Percentiles rank a stretch among this genome's conserved stretches.
These are phyloP conservation scores for Drosophila chauvacae DNA, from an alignment of 1,140 invertebrate genomes.

Conservation along the genomic window DNA sequence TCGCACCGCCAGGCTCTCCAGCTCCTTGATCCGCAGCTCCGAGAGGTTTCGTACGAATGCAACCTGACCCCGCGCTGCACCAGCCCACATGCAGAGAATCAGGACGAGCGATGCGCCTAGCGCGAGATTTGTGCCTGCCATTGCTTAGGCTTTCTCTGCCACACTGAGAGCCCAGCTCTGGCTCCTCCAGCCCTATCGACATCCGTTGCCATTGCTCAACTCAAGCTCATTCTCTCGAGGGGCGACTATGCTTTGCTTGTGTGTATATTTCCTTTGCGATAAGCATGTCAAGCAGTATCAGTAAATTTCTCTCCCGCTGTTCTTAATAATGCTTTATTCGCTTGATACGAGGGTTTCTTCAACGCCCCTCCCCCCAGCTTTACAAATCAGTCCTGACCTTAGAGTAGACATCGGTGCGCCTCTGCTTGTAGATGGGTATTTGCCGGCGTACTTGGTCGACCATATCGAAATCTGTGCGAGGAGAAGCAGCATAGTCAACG, in stretches of 20 bases:
- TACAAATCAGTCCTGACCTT: slow-evolving; percentile 29
- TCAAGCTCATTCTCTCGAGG: background rate
- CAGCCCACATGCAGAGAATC: slow-evolving; percentile 17
- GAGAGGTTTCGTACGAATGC: slow-evolving; percentile 62
- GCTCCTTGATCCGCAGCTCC: slow-evolving; percentile 68
- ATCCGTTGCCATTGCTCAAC: slow-evolving; percentile 17
- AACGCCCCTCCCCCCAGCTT: background rate
- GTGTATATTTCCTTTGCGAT: slow-evolving; percentile 36
- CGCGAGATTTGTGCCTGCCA: slow-evolving; percentile 13
- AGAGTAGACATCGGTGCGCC: slow-evolving; percentile 92
- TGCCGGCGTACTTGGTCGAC: slow-evolving; percentile 91
- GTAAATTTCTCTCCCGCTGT: slow-evolving; percentile 61
- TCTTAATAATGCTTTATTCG: slow-evolving; percentile 34
- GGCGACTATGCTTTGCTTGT: background rate
- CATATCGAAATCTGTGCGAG: slow-evolving; percentile 88
- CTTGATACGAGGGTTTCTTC: slow-evolving; percentile 6
- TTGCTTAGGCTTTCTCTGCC: slow-evolving; percentile 10
- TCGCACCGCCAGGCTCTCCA: slow-evolving; percentile 55
- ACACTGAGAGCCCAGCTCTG: slow-evolving; percentile 39
- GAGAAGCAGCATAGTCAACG: slow-evolving; percentile 4
- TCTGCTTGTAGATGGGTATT: slow-evolving; percentile 92
- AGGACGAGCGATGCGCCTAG: slow-evolving; percentile 6
- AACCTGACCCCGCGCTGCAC: slow-evolving; percentile 39
- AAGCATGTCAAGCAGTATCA: slow-evolving; percentile 61
- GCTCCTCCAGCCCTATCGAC: slow-evolving; percentile 20